Evolutionary conservation across 2,797 vertebrate species (phyloP).

Genomic region (Siniperca undulata): DNA sequence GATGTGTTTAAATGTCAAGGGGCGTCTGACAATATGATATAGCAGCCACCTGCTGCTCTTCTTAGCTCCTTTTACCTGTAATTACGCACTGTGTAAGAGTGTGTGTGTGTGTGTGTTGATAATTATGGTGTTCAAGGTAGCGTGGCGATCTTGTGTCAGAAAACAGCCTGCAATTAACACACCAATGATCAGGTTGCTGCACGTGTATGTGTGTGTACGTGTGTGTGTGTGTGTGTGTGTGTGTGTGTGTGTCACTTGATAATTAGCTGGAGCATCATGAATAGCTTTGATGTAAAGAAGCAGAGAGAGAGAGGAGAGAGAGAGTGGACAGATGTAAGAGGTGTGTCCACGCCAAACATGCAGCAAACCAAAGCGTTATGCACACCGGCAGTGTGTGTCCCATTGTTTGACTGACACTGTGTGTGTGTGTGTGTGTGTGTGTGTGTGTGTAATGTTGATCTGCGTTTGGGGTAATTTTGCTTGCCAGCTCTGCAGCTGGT

Average conservation of each 20-base stretch:
- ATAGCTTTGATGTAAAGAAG: conserved; percentile 43
- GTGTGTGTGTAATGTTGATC: conserved; percentile 11
- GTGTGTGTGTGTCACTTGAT: conserved; percentile 31
- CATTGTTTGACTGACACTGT: conserved; percentile 34
- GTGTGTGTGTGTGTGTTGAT: conserved; percentile 39
- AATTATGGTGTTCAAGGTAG: conserved; percentile 62
- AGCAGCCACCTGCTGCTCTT: conserved; percentile 66
- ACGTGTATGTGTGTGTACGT: conserved; percentile 50
- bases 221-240: conserved; percentile 50
- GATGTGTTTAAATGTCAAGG: conserved; percentile 29
- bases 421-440: conserved; percentile 14
- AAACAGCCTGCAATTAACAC: conserved; percentile 60
- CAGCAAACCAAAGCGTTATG: conserved; percentile 35
- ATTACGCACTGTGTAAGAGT: conserved; percentile 57
- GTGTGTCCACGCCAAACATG: conserved; percentile 47
- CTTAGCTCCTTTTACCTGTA: conserved; percentile 67
- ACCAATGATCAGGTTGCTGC: conserved; percentile 51
- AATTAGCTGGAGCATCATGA: conserved; percentile 44
- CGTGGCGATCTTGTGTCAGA: conserved; percentile 60
- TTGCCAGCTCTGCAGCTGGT: conserved; percentile 1
- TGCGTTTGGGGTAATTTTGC: conserved; percentile 3
- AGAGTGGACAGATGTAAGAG: conserved; percentile 66
- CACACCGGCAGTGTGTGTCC: conserved; percentile 22
- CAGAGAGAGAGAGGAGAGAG: neutral
- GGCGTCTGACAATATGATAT: conserved; percentile 46